These are phyloP conservation scores for Mormyrus hasselquistii DNA, from an alignment of 2,797 vertebrate species.

Conservation along the genomic window DNA sequence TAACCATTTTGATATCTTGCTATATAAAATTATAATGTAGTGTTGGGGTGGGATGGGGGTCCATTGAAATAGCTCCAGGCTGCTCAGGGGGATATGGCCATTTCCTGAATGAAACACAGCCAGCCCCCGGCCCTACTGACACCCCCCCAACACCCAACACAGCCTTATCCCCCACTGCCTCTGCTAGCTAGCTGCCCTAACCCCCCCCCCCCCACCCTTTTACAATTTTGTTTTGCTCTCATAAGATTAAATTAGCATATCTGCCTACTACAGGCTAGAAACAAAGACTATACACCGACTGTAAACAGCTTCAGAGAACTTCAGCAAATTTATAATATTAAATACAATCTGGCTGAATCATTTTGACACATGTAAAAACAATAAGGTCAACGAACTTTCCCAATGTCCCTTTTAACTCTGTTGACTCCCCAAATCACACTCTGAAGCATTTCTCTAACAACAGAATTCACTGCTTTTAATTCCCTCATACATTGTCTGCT, in stretches of 20 bases:
- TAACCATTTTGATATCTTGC: not conserved
- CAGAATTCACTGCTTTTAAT: conserved; percentile 2
- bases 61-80: not conserved
- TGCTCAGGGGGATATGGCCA: not conserved
- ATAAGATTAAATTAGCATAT: not conserved
- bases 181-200: not conserved
- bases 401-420: not conserved
- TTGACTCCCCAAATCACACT: conserved; percentile 7
- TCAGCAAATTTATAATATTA: not conserved
- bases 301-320: not conserved
- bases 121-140: not conserved
- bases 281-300: not conserved
- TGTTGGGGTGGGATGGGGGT: not conserved
- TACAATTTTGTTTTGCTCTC: not conserved
- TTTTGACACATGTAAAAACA: not conserved
- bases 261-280: not conserved
- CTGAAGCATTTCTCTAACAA: conserved; percentile 11
- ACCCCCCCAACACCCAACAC: not conserved
- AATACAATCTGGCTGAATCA: not conserved
- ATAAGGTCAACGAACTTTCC: not conserved
- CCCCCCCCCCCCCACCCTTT: not conserved
- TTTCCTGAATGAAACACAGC: not conserved
- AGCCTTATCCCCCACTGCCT: not conserved
- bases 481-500: not conserved
- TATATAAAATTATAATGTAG: not conserved